These are phyloP conservation scores for Anarsia innoxiella DNA, from an alignment of 2,888 invertebrate genomes.

Conservation along the genomic window DNA sequence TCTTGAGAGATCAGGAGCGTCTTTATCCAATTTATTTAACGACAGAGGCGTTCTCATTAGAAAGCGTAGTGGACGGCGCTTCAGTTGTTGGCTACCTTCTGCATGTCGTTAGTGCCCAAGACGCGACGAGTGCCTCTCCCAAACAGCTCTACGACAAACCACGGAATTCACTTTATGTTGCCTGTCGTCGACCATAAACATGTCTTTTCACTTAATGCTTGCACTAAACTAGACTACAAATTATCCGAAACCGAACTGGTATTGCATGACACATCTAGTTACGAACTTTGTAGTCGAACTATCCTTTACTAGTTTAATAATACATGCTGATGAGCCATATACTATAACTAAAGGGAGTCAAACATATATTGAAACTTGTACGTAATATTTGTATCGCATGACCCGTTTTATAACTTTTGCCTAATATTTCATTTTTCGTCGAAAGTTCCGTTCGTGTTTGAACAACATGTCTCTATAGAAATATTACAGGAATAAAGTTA, in stretches of 20 bases:
- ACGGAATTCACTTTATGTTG: slow-evolving; percentile 26
- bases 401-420: too few species aligned
- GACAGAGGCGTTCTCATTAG: slow-evolving; percentile 70
- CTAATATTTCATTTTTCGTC: neutral
- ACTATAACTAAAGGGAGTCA: too few species aligned
- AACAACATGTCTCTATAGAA: slow-evolving; percentile 44
- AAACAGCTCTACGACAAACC: neutral
- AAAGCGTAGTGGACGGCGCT: slow-evolving; percentile 53
- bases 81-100: slow-evolving; percentile 42
- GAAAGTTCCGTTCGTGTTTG: slow-evolving; percentile 20
- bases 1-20: slow-evolving; percentile 73
- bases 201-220: slow-evolving; percentile 23
- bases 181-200: slow-evolving; percentile 37
- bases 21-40: slow-evolving; percentile 76
- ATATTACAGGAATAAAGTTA: slow-evolving; percentile 65
- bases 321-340: too few species aligned
- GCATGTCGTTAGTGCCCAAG: slow-evolving; percentile 44
- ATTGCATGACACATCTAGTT: neutral
- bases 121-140: neutral
- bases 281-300: neutral
- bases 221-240: slow-evolving; percentile 22
- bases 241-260: slow-evolving; percentile 14
- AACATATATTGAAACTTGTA: too few species aligned
- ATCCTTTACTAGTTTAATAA: neutral
- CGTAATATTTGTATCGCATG: too few species aligned